Evolutionary conservation across 2,888 invertebrate species (phyloP).

Genomic region (Choristoneura rosaceana): DNA sequence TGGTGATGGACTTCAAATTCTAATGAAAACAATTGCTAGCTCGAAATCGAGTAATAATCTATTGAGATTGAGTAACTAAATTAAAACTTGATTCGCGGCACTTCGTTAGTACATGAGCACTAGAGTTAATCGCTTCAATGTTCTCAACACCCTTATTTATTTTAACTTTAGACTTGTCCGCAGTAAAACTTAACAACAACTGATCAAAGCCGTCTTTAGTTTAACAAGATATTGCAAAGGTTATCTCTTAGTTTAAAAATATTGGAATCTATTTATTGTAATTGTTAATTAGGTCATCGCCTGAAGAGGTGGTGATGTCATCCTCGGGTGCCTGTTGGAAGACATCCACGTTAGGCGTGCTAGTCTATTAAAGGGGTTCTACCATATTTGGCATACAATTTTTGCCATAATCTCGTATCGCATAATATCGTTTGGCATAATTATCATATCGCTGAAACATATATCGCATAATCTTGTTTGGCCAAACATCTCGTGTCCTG

Average conservation of each 20-base stretch:
- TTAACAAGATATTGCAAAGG: constrained; percentile 49
- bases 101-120: neutral
- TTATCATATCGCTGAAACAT: too few species aligned
- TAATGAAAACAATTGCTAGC: neutral
- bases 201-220: constrained; percentile 43
- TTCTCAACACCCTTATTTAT: neutral
- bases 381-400: too few species aligned
- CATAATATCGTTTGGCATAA: too few species aligned
- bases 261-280: constrained; percentile 40
- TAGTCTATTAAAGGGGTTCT: too few species aligned
- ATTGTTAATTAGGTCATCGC: constrained; percentile 45
- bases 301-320: constrained; percentile 42
- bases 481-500: too few species aligned
- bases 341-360: constrained; percentile 25
- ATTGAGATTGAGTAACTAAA: too few species aligned
- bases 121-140: neutral
- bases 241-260: constrained; percentile 49
- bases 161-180: constrained; percentile 46
- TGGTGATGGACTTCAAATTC: neutral
- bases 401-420: too few species aligned
- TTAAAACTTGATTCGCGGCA: neutral
- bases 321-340: neutral
- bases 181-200: constrained; percentile 50
- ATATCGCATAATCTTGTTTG: too few species aligned
- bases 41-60: neutral